These are phyloP conservation scores for Drosophila sp. DNA, from an alignment of 1,140 invertebrate genomes.

Conservation along the genomic window DNA sequence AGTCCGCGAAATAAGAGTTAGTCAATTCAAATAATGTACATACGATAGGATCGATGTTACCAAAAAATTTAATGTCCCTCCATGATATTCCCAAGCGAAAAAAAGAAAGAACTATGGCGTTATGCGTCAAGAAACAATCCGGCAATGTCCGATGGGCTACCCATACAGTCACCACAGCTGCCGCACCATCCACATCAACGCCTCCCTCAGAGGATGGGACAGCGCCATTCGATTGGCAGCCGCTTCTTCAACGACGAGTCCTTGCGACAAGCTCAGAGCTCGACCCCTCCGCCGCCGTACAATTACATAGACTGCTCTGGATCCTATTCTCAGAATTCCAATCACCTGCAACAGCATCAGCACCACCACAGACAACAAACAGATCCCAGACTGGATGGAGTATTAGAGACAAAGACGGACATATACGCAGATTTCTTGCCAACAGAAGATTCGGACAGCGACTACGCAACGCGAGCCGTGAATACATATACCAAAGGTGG, in stretches of 20 bases:
- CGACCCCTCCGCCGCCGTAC: conserved; percentile 69
- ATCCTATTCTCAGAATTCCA: conserved; percentile 47
- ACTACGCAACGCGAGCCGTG: conserved; percentile 20
- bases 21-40: conserved; percentile 80
- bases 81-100: conserved; percentile 82
- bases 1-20: conserved; percentile 64
- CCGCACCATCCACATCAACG: conserved; percentile 71
- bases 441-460: conserved; percentile 47
- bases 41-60: conserved; percentile 83
- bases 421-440: conserved; percentile 41
- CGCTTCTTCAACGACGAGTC: conserved; percentile 46
- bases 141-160: conserved; percentile 74
- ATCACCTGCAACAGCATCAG: conserved; percentile 33
- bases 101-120: conserved; percentile 82
- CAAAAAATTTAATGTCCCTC: conserved; percentile 83
- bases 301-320: conserved; percentile 61
- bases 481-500: conserved; percentile 55
- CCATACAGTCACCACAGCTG: conserved; percentile 74
- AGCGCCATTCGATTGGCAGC: conserved; percentile 22
- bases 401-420: conserved; percentile 19
- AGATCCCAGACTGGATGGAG: conserved; percentile 20
- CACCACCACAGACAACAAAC: conserved; percentile 45
- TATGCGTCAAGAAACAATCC: conserved; percentile 80
- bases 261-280: conserved; percentile 29
- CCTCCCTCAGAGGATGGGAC: conserved; percentile 51